phyloP scores from a whole-genome alignment of 2,888 invertebrate genomes.

The Rhagonycha lutea region DNA sequence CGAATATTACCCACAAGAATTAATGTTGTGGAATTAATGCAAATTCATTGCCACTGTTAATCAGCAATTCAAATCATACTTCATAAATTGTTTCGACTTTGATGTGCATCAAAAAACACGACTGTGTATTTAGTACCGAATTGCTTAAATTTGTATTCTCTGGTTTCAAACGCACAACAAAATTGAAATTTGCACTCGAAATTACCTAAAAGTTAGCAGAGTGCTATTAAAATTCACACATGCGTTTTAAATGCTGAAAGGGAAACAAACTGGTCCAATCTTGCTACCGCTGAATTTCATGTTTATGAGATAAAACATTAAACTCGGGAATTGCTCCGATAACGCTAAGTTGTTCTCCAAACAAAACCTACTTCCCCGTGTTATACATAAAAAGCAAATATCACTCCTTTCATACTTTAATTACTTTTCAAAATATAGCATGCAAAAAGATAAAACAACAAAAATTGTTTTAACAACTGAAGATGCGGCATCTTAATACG shows the following conservation, averaged over 20 bases:
- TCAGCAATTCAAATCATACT: neutral
- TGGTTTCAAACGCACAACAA: neutral
- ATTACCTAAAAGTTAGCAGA: neutral
- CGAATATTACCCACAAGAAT: neutral
- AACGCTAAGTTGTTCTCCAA: neutral
- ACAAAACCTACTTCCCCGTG: neutral
- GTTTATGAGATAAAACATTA: neutral
- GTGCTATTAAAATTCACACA: neutral
- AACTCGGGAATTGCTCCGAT: neutral
- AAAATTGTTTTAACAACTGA: neutral
- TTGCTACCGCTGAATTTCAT: neutral
- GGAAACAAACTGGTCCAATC: neutral
- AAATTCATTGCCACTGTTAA: neutral
- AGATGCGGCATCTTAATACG: neutral
- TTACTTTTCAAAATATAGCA: neutral
- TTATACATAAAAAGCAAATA: neutral
- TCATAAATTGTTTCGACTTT: neutral
- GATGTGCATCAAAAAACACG: neutral
- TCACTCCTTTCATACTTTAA: neutral
- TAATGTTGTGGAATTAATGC: conserved; percentile 1
- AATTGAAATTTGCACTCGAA: neutral
- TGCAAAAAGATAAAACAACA: neutral
- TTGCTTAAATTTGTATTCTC: neutral
- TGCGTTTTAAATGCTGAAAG: neutral
- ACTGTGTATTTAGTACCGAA: neutral